Evolutionary conservation across 2,797 vertebrate genomes (phyloP), one percentile per base, ranked within the genome.

Genomic region (Peromyscus eremicus): DNA sequence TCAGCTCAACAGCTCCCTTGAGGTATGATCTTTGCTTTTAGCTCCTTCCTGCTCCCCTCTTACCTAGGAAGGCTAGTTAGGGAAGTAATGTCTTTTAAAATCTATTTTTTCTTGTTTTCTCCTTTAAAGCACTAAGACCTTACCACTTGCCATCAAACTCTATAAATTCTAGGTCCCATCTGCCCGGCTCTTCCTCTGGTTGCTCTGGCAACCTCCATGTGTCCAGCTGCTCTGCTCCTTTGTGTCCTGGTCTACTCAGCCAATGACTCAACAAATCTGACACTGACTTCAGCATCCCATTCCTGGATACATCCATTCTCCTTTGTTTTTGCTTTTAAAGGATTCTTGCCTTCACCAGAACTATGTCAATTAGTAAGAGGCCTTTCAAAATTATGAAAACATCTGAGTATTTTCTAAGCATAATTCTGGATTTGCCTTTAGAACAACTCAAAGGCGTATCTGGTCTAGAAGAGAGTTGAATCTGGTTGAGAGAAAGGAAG

Each of bases 391-490:
- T 68, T 46, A 86, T 9, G 84, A 27, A 37, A 66, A 40, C 70
- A 40, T 32, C 57, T 85, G 81, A 49, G 29, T 86, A 73, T 49
- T 97, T 92, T 91, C 62, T 87, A 85, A 95, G 94, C 23, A n/a
- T 40, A 79, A 77, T 66, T 80, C 93, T 43, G 6, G 46, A 19
- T 92, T 97, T 97, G 73, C 66, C 43, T 79, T 86, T 52, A 91
- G 40, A 71, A 85, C 23, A 96, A 88, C 40, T 73, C 40, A 82
- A 75, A 75, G 66, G 79, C 92, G 66, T 7, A 80, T 40, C 23
- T 94, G 37, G 49, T 93, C 49, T 23, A 64, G 89, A 96, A 97
- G 89, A 96, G 57, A 87, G 95, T 92, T 95, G 84, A 90, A 95
- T 97, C 43, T 95, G 87, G 97, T 82, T 89, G 97, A 96, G 64